phyloP scores from a whole-genome alignment of 2,113 vertebrate genomes.

The Pelmatolapia mariae region DNA sequence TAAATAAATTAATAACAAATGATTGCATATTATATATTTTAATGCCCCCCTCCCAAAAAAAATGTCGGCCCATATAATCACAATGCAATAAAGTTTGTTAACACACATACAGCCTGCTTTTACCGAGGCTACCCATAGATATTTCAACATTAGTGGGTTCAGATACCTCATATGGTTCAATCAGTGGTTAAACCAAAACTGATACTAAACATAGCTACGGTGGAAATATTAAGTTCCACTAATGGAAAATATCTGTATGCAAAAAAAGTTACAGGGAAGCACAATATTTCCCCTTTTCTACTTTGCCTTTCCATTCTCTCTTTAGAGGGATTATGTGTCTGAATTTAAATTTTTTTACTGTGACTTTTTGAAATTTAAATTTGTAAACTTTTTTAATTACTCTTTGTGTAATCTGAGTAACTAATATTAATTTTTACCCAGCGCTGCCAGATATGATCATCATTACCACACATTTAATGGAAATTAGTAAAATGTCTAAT shows the following conservation, averaged over 20 bases:
- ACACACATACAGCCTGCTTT: rapidly evolving
- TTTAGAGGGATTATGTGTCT: not conserved
- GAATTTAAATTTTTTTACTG: not conserved
- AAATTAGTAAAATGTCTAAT: not conserved
- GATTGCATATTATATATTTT: not conserved
- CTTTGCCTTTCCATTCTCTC: not conserved
- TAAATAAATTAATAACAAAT: not conserved
- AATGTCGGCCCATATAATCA: not conserved
- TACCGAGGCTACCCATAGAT: rapidly evolving
- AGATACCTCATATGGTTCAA: not conserved
- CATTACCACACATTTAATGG: not conserved
- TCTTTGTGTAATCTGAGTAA: not conserved
- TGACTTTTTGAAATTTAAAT: rapidly evolving
- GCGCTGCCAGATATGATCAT: not conserved
- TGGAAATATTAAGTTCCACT: not conserved
- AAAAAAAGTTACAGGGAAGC: constrained; percentile 11
- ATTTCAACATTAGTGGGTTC: not conserved
- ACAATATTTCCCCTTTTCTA: constrained; percentile 12
- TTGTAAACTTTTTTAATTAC: not conserved
- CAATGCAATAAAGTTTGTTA: rapidly evolving
- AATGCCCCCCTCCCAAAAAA: not conserved
- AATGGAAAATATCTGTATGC: not conserved
- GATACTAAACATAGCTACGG: not conserved
- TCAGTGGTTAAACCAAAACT: not conserved
- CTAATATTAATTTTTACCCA: not conserved